Conservation (phyloP, 2,113 vertebrate genomes). For the Pheucticus melanocephalus region DNA sequence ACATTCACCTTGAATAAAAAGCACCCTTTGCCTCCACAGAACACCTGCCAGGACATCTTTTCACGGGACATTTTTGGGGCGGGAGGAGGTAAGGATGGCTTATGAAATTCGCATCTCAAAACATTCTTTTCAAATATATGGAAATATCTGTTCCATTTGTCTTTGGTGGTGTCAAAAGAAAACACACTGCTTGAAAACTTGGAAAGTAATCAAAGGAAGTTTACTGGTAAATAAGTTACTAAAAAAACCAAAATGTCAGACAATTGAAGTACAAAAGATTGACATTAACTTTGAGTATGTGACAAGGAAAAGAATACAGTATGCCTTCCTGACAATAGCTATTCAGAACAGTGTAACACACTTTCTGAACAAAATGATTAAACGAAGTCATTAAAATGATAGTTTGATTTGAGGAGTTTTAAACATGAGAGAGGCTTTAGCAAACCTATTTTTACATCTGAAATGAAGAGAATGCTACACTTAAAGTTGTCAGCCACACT, state of each 20-base stretch:
- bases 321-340: not conserved
- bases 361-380: slow-evolving; percentile 17
- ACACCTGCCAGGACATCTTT: not conserved
- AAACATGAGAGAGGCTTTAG: not conserved
- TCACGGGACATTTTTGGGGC: not conserved
- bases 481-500: not conserved
- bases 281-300: not conserved
- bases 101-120: not conserved
- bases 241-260: not conserved
- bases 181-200: not conserved
- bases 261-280: not conserved
- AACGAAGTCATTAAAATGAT: not conserved
- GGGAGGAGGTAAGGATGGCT: not conserved
- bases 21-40: not conserved
- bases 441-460: not conserved
- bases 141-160: not conserved
- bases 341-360: not conserved
- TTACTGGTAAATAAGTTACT: not conserved
- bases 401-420: not conserved
- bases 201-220: not conserved
- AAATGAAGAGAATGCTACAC: not conserved
- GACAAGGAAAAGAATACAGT: not conserved
- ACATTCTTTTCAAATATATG: not conserved
- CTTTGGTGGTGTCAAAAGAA: not conserved
- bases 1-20: not conserved